Evolutionary conservation across 2,888 invertebrate species (phyloP).

Genomic region (Apamea monoglypha): DNA sequence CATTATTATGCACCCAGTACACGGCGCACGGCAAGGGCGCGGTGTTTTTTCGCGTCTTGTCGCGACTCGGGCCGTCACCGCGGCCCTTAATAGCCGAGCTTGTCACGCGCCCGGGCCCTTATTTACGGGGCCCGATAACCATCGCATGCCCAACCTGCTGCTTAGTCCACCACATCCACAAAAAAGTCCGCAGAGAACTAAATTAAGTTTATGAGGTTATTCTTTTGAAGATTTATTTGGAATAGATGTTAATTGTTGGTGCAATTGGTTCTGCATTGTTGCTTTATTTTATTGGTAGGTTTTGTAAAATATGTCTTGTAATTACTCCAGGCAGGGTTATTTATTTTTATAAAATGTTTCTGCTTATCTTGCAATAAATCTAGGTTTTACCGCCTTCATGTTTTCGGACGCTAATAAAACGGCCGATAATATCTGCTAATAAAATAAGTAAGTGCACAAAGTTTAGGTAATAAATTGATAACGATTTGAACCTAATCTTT

Average conservation of each 20-base stretch:
- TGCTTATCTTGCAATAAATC: slow-evolving; percentile 14
- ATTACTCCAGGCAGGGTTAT: slow-evolving; percentile 24
- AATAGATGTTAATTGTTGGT: slow-evolving; percentile 39
- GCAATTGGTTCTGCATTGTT: slow-evolving; percentile 29
- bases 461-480: slow-evolving; percentile 2
- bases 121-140: slow-evolving; percentile 84
- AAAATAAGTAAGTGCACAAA: background rate
- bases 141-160: slow-evolving; percentile 72
- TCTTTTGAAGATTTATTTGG: slow-evolving; percentile 51
- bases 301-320: slow-evolving; percentile 13
- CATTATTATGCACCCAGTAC: slow-evolving; percentile 50
- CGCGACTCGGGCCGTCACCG: slow-evolving; percentile 68
- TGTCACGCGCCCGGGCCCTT: slow-evolving; percentile 81
- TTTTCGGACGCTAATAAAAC: slow-evolving; percentile 8
- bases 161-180: slow-evolving; percentile 37
- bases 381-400: background rate
- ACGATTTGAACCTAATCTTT: background rate
- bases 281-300: slow-evolving; percentile 22
- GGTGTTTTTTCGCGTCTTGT: slow-evolving; percentile 59
- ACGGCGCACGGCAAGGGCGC: slow-evolving; percentile 13
- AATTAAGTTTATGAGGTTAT: slow-evolving; percentile 58
- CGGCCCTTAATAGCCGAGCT: slow-evolving; percentile 82
- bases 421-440: background rate
- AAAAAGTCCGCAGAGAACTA: slow-evolving; percentile 51
- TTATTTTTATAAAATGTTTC: background rate